These are phyloP conservation scores for Hemichromis elongatus DNA, from an alignment of 2,113 vertebrate genomes.

Conservation along the genomic window DNA sequence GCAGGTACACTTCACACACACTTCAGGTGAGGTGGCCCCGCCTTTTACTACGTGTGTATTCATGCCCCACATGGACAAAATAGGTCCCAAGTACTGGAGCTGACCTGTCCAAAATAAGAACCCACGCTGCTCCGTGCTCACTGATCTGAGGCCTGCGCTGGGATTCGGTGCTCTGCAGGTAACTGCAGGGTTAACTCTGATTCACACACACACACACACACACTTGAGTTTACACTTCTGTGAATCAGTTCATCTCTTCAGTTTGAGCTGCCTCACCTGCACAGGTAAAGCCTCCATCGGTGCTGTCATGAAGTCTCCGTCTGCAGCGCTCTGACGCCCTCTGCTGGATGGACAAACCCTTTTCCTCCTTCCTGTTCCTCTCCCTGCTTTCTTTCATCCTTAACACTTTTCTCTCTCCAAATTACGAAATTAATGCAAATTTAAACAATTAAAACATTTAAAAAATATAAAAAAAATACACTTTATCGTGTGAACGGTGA, in stretches of 20 bases:
- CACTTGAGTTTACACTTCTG: no score
- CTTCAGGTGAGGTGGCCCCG: neutral
- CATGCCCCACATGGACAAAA: neutral
- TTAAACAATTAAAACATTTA: neutral
- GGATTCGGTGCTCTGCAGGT: neutral
- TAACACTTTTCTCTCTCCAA: fast-evolving
- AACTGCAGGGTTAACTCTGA: neutral
- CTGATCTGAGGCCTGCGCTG: neutral
- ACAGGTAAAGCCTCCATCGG: neutral
- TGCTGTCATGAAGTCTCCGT: neutral
- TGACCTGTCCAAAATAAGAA: neutral
- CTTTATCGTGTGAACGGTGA: neutral
- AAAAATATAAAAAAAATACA: no score
- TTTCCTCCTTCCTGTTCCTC: fast-evolving
- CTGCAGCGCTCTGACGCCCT: neutral
- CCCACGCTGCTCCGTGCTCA: neutral
- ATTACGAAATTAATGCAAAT: neutral
- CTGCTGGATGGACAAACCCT: neutral
- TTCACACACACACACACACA: neutral
- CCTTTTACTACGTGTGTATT: neutral
- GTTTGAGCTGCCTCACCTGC: neutral
- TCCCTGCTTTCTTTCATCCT: neutral
- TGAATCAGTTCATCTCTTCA: neutral
- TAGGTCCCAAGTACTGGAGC: neutral
- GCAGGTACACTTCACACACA: neutral